These are phyloP conservation scores for Copsychus sechellarum DNA, from an alignment of 2,113 vertebrate species.

Conservation along the genomic window DNA sequence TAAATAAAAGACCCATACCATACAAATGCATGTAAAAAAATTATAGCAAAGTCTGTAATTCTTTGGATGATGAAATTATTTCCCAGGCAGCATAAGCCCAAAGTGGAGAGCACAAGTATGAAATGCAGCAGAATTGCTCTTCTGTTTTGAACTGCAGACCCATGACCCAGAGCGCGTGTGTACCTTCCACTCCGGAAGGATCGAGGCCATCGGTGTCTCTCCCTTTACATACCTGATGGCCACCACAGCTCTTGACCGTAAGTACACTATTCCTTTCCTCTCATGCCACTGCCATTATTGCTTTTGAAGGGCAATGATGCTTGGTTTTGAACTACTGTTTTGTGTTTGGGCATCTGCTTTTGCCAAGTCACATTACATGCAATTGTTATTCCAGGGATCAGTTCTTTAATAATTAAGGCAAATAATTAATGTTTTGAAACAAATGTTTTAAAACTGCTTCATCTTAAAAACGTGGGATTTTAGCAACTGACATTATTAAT, in stretches of 20 bases:
- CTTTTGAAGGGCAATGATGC: not conserved
- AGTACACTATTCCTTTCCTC: conserved; percentile 31
- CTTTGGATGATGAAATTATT: not conserved
- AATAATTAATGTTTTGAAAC: not conserved
- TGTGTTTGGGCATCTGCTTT: not conserved
- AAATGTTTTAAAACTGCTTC: not conserved
- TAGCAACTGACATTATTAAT: not conserved
- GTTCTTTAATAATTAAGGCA: not conserved
- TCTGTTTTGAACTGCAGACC: conserved; percentile 73
- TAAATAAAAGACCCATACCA: not conserved
- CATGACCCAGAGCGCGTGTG: conserved; percentile 86
- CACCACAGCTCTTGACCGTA: conserved; percentile 86
- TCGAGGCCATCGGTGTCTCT: conserved; percentile 83
- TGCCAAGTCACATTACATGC: not conserved
- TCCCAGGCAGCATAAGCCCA: not conserved
- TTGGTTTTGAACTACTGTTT: not conserved
- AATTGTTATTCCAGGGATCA: not conserved
- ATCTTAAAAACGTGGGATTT: not conserved
- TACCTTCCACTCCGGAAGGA: conserved; percentile 84
- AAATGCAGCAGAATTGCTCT: not conserved
- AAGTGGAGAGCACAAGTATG: not conserved
- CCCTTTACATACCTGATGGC: conserved; percentile 88
- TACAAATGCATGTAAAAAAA: not conserved
- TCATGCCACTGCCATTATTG: not conserved
- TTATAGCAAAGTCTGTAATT: not conserved